Percentiles rank a stretch among this genome's conserved stretches.
Conservation (phyloP, 2,888 invertebrate species). For the Papilio gigon region DNA sequence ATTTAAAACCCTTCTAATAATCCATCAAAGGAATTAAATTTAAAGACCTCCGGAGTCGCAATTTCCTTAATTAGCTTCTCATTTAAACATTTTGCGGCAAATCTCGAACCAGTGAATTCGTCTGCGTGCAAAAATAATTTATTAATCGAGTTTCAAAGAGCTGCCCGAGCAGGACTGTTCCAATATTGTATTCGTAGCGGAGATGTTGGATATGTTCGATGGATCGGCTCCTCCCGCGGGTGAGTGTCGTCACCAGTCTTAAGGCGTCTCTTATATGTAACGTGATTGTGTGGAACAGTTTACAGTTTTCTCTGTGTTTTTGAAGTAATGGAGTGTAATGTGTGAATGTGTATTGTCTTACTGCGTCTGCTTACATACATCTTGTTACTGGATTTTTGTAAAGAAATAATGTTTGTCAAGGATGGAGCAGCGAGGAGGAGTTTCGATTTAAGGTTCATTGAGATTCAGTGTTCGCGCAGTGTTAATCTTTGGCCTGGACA, state of each 20-base stretch:
- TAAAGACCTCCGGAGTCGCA: slow-evolving; percentile 17
- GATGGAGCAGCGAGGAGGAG: not conserved
- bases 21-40: slow-evolving; percentile 30
- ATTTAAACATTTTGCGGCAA: slow-evolving; percentile 26
- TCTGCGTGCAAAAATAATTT: slow-evolving; percentile 1
- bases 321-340: not conserved
- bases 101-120: slow-evolving; percentile 17
- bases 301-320: not conserved
- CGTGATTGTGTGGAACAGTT: not conserved
- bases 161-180: not conserved
- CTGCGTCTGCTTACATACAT: not conserved
- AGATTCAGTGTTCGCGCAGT: slow-evolving; percentile 26
- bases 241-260: too few relatives aligned
- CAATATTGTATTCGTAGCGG: not conserved
- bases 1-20: slow-evolving; percentile 13
- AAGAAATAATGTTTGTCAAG: slow-evolving; percentile 9
- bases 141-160: slow-evolving; percentile 15
- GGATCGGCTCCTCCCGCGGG: too few relatives aligned
- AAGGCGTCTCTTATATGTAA: too few relatives aligned
- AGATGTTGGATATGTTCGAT: not conserved
- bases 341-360: not conserved
- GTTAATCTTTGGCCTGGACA: slow-evolving; percentile 27
- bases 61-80: slow-evolving; percentile 22
- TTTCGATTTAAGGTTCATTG: slow-evolving; percentile 20
- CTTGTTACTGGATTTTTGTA: slow-evolving; percentile 2